phyloP scores from a whole-genome alignment of 2,888 invertebrate genomes.

The Watsonalla cultraria region DNA sequence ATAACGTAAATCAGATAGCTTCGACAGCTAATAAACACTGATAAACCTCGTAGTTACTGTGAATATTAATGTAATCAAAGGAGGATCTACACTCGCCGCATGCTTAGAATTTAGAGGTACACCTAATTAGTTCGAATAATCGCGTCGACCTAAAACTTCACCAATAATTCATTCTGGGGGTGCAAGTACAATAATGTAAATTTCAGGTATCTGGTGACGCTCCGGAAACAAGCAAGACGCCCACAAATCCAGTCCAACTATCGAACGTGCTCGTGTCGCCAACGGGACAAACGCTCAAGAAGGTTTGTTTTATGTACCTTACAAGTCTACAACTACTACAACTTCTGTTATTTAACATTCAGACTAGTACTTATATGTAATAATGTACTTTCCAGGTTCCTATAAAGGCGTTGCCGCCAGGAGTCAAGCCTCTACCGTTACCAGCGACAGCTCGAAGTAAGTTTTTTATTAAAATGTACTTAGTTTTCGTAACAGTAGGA shows the following conservation, averaged over 20 bases:
- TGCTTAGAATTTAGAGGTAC: too few species aligned
- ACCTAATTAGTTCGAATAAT: too few species aligned
- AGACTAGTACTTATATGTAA: not conserved
- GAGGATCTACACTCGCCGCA: too few species aligned
- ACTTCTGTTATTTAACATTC: too few species aligned
- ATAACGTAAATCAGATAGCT: too few species aligned
- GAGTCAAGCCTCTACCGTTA: conserved; percentile 62
- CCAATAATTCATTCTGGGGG: not conserved
- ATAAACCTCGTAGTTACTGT: too few species aligned
- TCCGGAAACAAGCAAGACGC: not conserved
- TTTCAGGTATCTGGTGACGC: not conserved
- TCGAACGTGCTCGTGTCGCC: conserved; percentile 47
- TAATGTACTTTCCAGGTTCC: conserved; percentile 45
- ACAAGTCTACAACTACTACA: not conserved
- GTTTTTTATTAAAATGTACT: conserved; percentile 14
- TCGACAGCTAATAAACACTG: too few species aligned
- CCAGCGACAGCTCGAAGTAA: conserved; percentile 53
- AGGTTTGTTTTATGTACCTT: conserved; percentile 32
- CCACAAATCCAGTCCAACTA: conserved; percentile 13
- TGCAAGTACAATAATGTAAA: not conserved
- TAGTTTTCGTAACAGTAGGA: too few species aligned
- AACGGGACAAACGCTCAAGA: conserved; percentile 63
- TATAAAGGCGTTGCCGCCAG: conserved; percentile 60
- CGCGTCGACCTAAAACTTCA: not conserved
- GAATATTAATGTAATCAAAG: too few species aligned